Percentiles rank a stretch among this genome's conserved stretches.
Evolutionary conservation across 2,888 invertebrate species (phyloP).

Genomic region (Chrysolina oricalcia): DNA sequence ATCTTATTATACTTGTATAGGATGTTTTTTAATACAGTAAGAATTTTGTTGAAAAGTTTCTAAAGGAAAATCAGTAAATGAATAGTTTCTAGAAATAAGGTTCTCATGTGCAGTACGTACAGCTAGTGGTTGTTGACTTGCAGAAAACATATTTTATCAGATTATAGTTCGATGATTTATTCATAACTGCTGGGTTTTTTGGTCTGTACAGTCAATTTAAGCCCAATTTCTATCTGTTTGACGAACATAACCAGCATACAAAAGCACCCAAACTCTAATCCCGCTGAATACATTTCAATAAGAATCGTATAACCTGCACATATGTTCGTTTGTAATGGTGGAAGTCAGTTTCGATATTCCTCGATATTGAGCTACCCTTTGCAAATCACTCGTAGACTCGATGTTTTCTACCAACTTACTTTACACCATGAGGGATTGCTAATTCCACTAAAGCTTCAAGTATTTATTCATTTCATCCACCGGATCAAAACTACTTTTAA

Average conservation of each 20-base stretch:
- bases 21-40: no score
- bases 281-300: conserved; percentile 71
- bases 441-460: conserved; percentile 67
- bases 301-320: conserved; percentile 73
- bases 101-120: no score
- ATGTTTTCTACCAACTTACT: conserved; percentile 64
- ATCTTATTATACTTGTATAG: no score
- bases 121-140: no score
- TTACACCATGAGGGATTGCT: conserved; percentile 67
- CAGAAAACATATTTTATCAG: not conserved
- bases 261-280: conserved; percentile 63
- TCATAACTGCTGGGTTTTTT: conserved; percentile 41
- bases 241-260: conserved; percentile 51
- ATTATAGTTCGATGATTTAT: conserved; percentile 4
- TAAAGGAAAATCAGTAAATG: no score
- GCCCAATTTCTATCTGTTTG: conserved; percentile 53
- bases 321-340: conserved; percentile 70
- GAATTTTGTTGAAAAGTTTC: no score
- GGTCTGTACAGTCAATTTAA: conserved; percentile 64
- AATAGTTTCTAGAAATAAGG: no score
- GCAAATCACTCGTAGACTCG: conserved; percentile 48
- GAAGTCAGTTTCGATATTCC: conserved; percentile 63
- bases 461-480: conserved; percentile 71
- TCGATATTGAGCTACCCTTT: not conserved
- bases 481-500: conserved; percentile 67